Conservation (phyloP, 2,113 vertebrate species). For the Peromyscus maniculatus region DNA sequence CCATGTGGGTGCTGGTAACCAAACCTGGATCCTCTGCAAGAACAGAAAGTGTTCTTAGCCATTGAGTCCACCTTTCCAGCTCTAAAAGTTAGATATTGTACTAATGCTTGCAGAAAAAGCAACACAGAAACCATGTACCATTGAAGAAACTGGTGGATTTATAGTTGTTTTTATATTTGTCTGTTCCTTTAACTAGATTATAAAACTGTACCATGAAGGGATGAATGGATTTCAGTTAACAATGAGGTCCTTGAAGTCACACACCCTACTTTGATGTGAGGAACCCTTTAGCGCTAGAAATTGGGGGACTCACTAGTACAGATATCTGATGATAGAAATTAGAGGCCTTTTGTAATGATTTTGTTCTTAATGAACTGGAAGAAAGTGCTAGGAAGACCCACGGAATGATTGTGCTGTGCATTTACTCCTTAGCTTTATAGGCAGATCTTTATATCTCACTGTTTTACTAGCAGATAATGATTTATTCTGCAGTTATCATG, state of each 20-base stretch:
- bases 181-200: not conserved
- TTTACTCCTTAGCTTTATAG: not conserved
- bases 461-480: not conserved
- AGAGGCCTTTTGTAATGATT: not conserved
- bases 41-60: too few species aligned
- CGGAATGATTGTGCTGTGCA: not conserved
- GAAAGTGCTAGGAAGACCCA: not conserved
- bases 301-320: not conserved
- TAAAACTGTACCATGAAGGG: not conserved
- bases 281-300: not conserved
- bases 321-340: not conserved
- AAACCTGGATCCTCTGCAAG: not conserved
- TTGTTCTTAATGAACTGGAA: not conserved
- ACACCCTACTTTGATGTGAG: not conserved
- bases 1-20: not conserved
- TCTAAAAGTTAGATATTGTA: not conserved
- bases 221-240: not conserved
- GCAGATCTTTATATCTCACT: not conserved
- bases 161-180: not conserved
- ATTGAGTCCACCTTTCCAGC: not conserved
- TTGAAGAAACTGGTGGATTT: not conserved
- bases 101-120: not conserved
- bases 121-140: too few species aligned
- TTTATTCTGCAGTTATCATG: not conserved
- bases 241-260: not conserved